These are phyloP conservation scores for Rhinogobius similis DNA, from an alignment of 2,113 vertebrate genomes.

Conservation along the genomic window DNA sequence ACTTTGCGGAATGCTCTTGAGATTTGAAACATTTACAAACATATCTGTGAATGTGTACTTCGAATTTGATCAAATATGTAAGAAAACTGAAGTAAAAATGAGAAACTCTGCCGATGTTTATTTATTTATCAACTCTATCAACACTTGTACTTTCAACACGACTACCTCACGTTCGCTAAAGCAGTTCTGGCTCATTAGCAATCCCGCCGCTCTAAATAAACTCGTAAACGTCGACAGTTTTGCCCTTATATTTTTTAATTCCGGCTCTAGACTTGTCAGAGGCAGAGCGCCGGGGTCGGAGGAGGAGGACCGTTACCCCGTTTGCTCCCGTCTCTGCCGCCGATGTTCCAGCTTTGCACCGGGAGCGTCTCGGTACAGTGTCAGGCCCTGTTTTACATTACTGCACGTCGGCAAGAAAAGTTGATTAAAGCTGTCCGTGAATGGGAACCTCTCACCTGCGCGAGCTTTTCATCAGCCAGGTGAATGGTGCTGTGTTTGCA, in stretches of 20 bases:
- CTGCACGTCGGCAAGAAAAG: conserved; percentile 59
- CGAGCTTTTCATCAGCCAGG: conserved; percentile 54
- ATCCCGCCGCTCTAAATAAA: background rate
- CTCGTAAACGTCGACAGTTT: background rate
- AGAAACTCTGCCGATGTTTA: background rate
- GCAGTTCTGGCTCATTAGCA: background rate
- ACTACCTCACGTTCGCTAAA: background rate
- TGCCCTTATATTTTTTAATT: background rate
- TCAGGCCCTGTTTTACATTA: conserved; percentile 52
- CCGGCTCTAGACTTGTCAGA: conserved; percentile 20
- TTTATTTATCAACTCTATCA: background rate
- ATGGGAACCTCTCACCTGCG: conserved; percentile 62
- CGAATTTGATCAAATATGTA: background rate
- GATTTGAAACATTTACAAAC: background rate
- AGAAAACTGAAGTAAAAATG: background rate
- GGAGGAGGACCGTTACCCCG: conserved; percentile 13
- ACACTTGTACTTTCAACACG: too few relatives aligned
- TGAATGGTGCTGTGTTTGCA: conserved; percentile 16
- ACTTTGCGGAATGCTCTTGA: background rate
- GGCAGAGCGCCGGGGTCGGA: conserved; percentile 29
- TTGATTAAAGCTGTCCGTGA: conserved; percentile 58
- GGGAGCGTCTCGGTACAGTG: background rate
- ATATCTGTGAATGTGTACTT: background rate
- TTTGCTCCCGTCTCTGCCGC: conserved; percentile 12
- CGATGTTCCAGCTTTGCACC: conserved; percentile 14